phyloP scores from a whole-genome alignment of 2,888 invertebrate genomes.

The Clitarchus hookeri region DNA sequence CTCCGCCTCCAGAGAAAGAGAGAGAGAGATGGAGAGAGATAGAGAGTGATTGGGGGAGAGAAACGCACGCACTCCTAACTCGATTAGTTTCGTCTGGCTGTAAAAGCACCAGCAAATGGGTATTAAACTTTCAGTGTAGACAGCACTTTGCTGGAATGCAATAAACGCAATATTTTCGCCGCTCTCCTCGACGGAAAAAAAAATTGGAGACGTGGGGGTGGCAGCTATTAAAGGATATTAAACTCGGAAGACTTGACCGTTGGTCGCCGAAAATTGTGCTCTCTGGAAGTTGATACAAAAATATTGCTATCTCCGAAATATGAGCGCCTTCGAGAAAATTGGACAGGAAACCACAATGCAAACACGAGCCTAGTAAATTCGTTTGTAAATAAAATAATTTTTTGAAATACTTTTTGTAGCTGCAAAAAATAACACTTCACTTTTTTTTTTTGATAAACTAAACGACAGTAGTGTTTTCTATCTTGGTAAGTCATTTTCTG shows the following conservation, averaged over 20 bases:
- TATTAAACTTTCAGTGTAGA: constrained; percentile 14
- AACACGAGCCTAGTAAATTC: too few relatives aligned
- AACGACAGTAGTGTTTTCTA: too few relatives aligned
- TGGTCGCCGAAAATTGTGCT: not conserved
- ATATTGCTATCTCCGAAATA: too few relatives aligned
- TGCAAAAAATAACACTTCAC: too few relatives aligned
- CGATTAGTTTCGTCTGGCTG: constrained; percentile 4
- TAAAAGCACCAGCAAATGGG: constrained; percentile 4
- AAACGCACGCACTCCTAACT: not conserved
- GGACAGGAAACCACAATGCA: too few relatives aligned
- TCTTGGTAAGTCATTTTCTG: too few relatives aligned
- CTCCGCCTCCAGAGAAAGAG: not conserved
- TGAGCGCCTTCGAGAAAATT: too few relatives aligned
- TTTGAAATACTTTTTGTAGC: too few relatives aligned
- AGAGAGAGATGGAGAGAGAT: not conserved
- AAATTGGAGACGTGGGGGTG: not conserved
- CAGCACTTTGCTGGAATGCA: constrained; percentile 9
- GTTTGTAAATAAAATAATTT: too few relatives aligned
- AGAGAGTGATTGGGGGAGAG: not conserved
- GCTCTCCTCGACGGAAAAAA: not conserved
- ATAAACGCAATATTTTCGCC: constrained; percentile 4
- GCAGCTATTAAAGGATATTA: not conserved
- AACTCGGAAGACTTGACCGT: not conserved
- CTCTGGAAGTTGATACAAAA: not conserved
- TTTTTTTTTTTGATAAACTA: too few relatives aligned